Base-by-base conservation (phyloP, 2,113 vertebrate genomes). In the Psophia crepitans region DNA sequence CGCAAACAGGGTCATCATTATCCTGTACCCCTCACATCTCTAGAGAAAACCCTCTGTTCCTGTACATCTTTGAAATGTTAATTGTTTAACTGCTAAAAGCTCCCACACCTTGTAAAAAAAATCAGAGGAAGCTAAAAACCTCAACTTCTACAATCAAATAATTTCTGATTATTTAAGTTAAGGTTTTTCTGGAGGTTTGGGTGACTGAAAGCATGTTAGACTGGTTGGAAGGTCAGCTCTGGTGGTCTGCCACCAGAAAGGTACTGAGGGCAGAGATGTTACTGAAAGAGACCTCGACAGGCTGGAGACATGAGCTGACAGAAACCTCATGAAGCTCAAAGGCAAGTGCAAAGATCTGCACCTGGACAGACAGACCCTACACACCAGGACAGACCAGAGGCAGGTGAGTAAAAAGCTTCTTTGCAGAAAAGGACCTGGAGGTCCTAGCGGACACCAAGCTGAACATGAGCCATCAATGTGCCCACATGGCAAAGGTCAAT, bases 21-120 rank as follows among this genome's bases (percentile, higher is more conserved):
- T 91, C 80, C 84, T 70, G 65, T 46, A 95, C 28, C 81, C 87
- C 70, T 92, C 46, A 69, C 11, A 71, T 91, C 97, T 91, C 96
- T 84, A 95, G 96, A 84, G 97, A 92, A 91, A 91, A 92, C 32
- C 35, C 81, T 94, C 95, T 77, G 65, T 83, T 95, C 84, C 89
- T 66, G 9, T 76, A 39, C n/a, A 87, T 73, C 97, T 97, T 97
- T 97, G 97, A 97, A 97, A 96, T 97, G 96, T 93, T 97, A 97
- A 97, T 97, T 92, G 91, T 89, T 95, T 94, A 89, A 96, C 84
- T 66, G 57, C 53, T 79, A 65, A 87, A 95, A 93, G 74, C 61
- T 92, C 44, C 37, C 54, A 37, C 15, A 87, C 41, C 58, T 92
- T 64, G 46, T 57, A 71, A 84, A 85, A 71, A 58, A 17, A n/a